Evolutionary conservation across 2,797 vertebrate genomes (phyloP).

Genomic region (Intellagama lesueurii): DNA sequence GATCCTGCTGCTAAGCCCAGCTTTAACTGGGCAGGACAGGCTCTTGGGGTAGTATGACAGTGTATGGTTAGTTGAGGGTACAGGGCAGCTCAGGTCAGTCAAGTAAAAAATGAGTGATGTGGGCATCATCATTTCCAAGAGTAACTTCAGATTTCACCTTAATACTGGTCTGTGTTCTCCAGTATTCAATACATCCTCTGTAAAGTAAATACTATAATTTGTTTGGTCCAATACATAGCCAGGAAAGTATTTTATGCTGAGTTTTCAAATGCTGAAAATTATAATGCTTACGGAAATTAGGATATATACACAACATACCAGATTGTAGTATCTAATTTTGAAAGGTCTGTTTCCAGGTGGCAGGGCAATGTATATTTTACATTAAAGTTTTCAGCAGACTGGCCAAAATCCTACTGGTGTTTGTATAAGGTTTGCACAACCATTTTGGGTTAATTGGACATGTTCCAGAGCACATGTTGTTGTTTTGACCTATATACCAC

Average conservation of each 20-base stretch:
- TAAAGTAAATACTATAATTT: not conserved
- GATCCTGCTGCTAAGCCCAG: not conserved
- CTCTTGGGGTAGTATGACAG: not conserved
- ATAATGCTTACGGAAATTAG: not conserved
- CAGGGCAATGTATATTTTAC: not conserved
- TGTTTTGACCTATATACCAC: too few relatives aligned
- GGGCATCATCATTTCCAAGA: not conserved
- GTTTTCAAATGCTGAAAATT: not conserved
- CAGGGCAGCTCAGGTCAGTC: not conserved
- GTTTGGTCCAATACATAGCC: not conserved
- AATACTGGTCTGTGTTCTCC: not conserved
- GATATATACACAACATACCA: not conserved
- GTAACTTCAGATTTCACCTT: not conserved
- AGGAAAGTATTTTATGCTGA: not conserved
- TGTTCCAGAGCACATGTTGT: too few relatives aligned
- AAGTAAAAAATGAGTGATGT: not conserved
- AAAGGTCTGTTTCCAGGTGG: not conserved
- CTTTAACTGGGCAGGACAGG: slow-evolving; percentile 4
- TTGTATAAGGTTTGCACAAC: too few relatives aligned
- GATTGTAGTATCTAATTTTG: not conserved
- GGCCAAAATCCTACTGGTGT: too few relatives aligned
- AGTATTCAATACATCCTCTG: not conserved
- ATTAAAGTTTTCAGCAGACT: not conserved
- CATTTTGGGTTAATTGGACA: too few relatives aligned
- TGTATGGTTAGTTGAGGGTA: not conserved